Base-by-base conservation (phyloP, 2,888 invertebrate species). In the Dicyrtomina minuta region DNA sequence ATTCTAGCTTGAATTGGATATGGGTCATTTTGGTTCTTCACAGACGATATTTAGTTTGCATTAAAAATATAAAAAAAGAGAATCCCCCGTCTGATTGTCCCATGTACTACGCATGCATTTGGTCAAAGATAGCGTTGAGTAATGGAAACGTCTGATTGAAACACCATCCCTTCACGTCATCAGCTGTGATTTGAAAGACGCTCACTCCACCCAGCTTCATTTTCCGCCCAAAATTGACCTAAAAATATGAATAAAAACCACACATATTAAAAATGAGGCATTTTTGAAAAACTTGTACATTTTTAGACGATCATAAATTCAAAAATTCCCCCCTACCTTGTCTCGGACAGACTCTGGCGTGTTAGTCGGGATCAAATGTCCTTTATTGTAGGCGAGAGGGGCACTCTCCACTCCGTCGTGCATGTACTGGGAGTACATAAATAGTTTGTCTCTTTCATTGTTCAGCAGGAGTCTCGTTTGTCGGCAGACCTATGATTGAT, bases 111-210 rank as follows among this genome's bases (percentile, higher is more conserved):
- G 4, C 33, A 8, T 33, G 8, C 55, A 53, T 15, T 62, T 51
- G 22, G 24, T 39, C 46, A 22, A 15, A 44, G 24, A 67, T 46
- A 10, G 67, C 58, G 13, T 49, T 44, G 22, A 58, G 13, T 2
- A 66, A 24, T 8, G 66, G 66, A 41, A 10, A 66, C n/a, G 66
- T 66, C 22, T 56, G 6, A 39, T 66, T 66, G 56, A 41, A 66
- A 26, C 66, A 66, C 55, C 55, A 66, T 6, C 66, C 66, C 15
- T 27, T 27, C 2, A 49, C 51, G 26, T 66, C 66, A 49, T 66
- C 66, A 39, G 46, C 46, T 15, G 33, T 24, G 17, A 66, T 43
- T 20, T 55, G 55, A 55, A 55, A 56, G 22, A 41, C 24, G 8
- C n/a, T 15, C 5, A 56, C 56, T 12, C 66, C 66, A 1, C 66